These are phyloP conservation scores for Rhynchotus rufescens DNA, from an alignment of 2,797 vertebrate species.

Conservation along the genomic window DNA sequence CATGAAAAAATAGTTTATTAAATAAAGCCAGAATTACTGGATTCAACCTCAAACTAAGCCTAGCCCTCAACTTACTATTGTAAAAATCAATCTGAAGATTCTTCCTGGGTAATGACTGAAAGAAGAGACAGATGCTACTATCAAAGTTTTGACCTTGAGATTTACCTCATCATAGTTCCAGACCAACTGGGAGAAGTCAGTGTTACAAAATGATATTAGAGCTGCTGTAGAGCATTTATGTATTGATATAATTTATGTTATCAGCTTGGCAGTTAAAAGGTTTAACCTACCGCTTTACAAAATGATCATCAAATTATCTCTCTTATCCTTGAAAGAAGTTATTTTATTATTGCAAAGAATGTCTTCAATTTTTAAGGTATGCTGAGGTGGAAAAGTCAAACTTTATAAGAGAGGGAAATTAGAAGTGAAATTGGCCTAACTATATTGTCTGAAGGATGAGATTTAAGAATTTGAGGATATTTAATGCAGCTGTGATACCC, in stretches of 20 bases:
- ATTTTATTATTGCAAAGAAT: conserved; percentile 35
- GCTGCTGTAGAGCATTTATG: conserved; percentile 10
- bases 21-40: background rate
- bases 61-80: background rate
- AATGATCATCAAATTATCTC: conserved; percentile 17
- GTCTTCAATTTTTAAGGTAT: conserved; percentile 38
- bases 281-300: conserved; percentile 36
- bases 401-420: conserved; percentile 13
- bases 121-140: background rate
- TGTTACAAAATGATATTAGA: conserved; percentile 12
- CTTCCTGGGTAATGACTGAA: background rate
- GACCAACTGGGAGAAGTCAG: background rate
- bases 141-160: conserved; percentile 36
- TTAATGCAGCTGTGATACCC: background rate
- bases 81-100: background rate
- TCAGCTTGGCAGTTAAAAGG: conserved; percentile 33
- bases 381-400: conserved; percentile 27
- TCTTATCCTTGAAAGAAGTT: conserved; percentile 20
- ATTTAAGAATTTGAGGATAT: background rate
- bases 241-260: conserved; percentile 11
- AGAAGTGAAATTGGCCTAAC: conserved; percentile 19
- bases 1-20: background rate
- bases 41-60: background rate
- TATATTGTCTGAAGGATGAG: background rate
- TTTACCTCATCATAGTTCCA: background rate